Evolutionary conservation across 2,797 vertebrate genomes (phyloP).

Genomic region (Gallinago stenura): DNA sequence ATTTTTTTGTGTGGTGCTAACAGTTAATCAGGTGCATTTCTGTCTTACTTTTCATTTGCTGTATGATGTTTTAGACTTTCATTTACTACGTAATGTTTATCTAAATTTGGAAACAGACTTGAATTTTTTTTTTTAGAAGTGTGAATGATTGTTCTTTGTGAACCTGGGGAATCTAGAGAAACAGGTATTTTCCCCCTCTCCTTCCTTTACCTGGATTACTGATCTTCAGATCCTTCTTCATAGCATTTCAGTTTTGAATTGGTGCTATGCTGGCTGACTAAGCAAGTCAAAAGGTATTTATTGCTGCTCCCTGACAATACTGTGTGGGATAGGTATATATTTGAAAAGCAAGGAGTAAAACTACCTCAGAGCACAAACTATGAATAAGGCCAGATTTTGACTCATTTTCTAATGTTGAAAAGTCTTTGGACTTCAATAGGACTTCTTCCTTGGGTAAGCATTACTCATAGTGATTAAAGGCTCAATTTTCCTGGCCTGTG

Average conservation of each 20-base stretch:
- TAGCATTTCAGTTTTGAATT: background rate
- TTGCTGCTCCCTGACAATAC: background rate
- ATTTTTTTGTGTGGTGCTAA: background rate
- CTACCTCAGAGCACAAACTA: background rate
- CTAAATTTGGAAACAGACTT: background rate
- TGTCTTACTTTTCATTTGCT: background rate
- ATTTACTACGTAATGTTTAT: background rate
- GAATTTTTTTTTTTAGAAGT: background rate
- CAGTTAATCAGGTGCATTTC: background rate
- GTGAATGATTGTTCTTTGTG: fast-evolving
- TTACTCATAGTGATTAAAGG: slow-evolving; percentile 48
- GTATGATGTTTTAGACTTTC: background rate
- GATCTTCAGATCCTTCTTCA: background rate
- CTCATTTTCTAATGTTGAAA: slow-evolving; percentile 11
- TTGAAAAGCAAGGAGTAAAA: slow-evolving; percentile 21
- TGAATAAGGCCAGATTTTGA: slow-evolving; percentile 13
- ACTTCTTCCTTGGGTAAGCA: slow-evolving; percentile 48
- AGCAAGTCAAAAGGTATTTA: background rate
- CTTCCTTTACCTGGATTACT: background rate
- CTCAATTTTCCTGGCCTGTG: background rate
- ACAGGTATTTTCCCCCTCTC: background rate
- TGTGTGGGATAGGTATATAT: background rate
- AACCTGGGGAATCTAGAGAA: background rate
- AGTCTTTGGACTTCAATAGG: background rate
- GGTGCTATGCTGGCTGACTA: background rate